These are phyloP conservation scores for Amiota mariae DNA, from an alignment of 2,888 invertebrate species.

Conservation along the genomic window DNA sequence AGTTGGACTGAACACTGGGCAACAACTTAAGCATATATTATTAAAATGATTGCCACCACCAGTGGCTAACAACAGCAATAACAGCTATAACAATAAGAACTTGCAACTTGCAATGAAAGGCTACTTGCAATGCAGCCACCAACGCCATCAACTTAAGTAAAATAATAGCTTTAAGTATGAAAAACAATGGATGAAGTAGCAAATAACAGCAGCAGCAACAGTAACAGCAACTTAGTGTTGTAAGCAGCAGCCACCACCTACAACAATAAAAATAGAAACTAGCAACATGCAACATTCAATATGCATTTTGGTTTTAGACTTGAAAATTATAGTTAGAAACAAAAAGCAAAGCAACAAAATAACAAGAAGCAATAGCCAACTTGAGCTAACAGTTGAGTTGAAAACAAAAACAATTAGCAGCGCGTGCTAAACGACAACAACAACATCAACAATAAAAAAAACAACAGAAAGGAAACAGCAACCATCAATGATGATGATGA, in stretches of 20 bases:
- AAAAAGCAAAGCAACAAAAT: not conserved
- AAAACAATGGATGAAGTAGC: not conserved
- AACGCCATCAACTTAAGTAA: constrained; percentile 12
- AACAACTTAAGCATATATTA: constrained; percentile 49
- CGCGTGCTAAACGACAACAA: constrained; percentile 56
- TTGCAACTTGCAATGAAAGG: constrained; percentile 43
- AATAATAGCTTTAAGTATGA: constrained; percentile 31
- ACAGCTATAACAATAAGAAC: constrained; percentile 31
- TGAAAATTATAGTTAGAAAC: constrained; percentile 21
- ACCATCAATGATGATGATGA: not conserved
- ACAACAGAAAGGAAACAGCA: constrained; percentile 31
- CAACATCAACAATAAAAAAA: constrained; percentile 3
- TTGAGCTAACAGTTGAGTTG: constrained; percentile 62
- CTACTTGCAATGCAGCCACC: constrained; percentile 8
- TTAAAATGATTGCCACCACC: constrained; percentile 60
- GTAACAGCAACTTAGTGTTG: not conserved
- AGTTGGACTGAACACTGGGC: not conserved
- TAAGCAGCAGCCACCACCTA: constrained; percentile 17
- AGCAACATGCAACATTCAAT: constrained; percentile 24
- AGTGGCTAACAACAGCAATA: not conserved
- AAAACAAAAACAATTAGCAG: constrained; percentile 63
- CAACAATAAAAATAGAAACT: not conserved
- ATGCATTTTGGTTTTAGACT: not conserved
- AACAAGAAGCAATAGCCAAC: constrained; percentile 5
- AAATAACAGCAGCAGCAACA: constrained; percentile 4